Evolutionary conservation across 2,113 vertebrate genomes (phyloP).

Genomic region (Osmerus eperlanus): DNA sequence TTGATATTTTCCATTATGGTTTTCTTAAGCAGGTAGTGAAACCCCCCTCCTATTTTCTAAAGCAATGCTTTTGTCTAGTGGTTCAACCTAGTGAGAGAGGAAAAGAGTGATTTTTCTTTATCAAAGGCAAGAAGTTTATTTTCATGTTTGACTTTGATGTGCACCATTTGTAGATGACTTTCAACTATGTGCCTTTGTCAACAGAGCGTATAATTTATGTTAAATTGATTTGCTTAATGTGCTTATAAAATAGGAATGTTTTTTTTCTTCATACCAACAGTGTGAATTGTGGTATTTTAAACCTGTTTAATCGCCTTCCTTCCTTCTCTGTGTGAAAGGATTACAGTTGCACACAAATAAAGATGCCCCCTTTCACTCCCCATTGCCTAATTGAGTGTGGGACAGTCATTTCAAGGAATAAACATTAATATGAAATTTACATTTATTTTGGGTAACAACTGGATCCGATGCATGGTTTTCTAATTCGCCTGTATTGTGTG

Average conservation of each 20-base stretch:
- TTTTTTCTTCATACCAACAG: constrained; percentile 58
- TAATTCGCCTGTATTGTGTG: constrained; percentile 19
- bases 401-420: constrained; percentile 52
- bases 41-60: neutral
- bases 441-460: constrained; percentile 54
- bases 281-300: constrained; percentile 76
- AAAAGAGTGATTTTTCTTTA: constrained; percentile 22
- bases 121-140: constrained; percentile 73
- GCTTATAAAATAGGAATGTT: constrained; percentile 76
- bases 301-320: constrained; percentile 75
- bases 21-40: neutral
- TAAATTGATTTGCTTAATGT: constrained; percentile 83
- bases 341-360: constrained; percentile 67
- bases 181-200: constrained; percentile 72
- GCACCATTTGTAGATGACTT: constrained; percentile 73
- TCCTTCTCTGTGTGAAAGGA: constrained; percentile 70
- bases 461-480: constrained; percentile 10
- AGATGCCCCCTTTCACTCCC: constrained; percentile 60
- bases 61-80: constrained; percentile 2
- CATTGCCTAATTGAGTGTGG: constrained; percentile 60
- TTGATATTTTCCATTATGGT: constrained; percentile 29
- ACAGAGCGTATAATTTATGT: constrained; percentile 79
- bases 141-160: constrained; percentile 75
- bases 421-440: constrained; percentile 61
- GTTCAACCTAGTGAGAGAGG: constrained; percentile 39